Conservation (phyloP, 2,888 invertebrate species). For the Eilema depressum region DNA sequence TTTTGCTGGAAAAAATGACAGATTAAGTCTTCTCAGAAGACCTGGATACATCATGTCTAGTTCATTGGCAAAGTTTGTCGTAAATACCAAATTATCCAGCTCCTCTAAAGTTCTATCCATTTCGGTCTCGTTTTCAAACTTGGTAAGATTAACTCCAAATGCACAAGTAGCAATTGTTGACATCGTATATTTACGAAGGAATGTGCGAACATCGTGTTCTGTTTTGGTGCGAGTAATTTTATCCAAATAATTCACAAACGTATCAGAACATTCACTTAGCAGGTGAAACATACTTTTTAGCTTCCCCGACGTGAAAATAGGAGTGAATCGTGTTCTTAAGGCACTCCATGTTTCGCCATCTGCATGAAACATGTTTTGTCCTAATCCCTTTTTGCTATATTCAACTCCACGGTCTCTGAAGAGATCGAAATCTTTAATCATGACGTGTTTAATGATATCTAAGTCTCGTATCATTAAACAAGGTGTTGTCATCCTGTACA, state of each 20-base stretch:
- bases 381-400: slow-evolving; percentile 61
- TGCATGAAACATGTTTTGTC: slow-evolving; percentile 65
- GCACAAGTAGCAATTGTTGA: slow-evolving; percentile 58
- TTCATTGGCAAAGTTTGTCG: slow-evolving; percentile 35
- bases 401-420: slow-evolving; percentile 66
- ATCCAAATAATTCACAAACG: slow-evolving; percentile 50
- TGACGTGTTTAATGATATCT: slow-evolving; percentile 65
- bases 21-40: slow-evolving; percentile 52
- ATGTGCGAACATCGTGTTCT: slow-evolving; percentile 48
- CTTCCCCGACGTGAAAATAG: slow-evolving; percentile 65
- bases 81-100: slow-evolving; percentile 40
- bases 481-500: slow-evolving; percentile 56
- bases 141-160: slow-evolving; percentile 59
- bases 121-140: slow-evolving; percentile 24
- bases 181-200: slow-evolving; percentile 57
- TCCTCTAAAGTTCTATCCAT: slow-evolving; percentile 31
- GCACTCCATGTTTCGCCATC: slow-evolving; percentile 64
- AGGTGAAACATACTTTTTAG: slow-evolving; percentile 65
- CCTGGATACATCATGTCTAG: slow-evolving; percentile 61
- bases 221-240: slow-evolving; percentile 25
- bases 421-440: slow-evolving; percentile 69
- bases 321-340: slow-evolving; percentile 60
- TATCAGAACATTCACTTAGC: slow-evolving; percentile 56
- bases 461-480: slow-evolving; percentile 64
- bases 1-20: slow-evolving; percentile 48